phyloP scores from a whole-genome alignment of 2,888 invertebrate genomes.

The Seira musarum region DNA sequence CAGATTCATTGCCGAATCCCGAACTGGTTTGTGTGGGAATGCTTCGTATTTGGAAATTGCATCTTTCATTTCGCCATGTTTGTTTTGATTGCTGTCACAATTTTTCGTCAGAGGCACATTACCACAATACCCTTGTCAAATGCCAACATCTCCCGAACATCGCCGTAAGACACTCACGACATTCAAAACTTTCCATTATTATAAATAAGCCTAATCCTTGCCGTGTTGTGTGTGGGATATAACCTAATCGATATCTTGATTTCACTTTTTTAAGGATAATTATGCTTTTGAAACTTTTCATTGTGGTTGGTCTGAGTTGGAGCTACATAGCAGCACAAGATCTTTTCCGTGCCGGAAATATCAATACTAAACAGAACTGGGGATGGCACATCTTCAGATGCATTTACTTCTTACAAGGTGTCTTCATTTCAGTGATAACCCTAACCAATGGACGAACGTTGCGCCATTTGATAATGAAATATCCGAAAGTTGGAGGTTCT shows the following conservation, averaged over 20 bases:
- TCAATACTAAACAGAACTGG: slow-evolving; percentile 49
- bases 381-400: slow-evolving; percentile 42
- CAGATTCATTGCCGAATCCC: slow-evolving; percentile 54
- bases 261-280: slow-evolving; percentile 39
- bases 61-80: slow-evolving; percentile 50
- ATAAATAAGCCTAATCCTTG: no score
- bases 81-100: slow-evolving; percentile 35
- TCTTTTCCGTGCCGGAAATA: slow-evolving; percentile 48
- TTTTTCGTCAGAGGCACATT: slow-evolving; percentile 23
- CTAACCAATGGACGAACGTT: slow-evolving; percentile 30
- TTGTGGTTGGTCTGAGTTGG: slow-evolving; percentile 60
- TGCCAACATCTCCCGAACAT: no score
- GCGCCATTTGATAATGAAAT: slow-evolving; percentile 25
- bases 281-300: slow-evolving; percentile 37
- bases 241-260: no score
- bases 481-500: slow-evolving; percentile 41
- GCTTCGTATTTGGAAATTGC: slow-evolving; percentile 55
- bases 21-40: slow-evolving; percentile 53
- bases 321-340: slow-evolving; percentile 58
- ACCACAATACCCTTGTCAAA: no score
- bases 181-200: no score
- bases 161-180: no score
- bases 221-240: no score
- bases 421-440: slow-evolving; percentile 48
- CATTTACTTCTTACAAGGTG: slow-evolving; percentile 52